Evolutionary conservation across 1,140 invertebrate genomes (phyloP).

Genomic region (Teleopsis dalmanni): DNA sequence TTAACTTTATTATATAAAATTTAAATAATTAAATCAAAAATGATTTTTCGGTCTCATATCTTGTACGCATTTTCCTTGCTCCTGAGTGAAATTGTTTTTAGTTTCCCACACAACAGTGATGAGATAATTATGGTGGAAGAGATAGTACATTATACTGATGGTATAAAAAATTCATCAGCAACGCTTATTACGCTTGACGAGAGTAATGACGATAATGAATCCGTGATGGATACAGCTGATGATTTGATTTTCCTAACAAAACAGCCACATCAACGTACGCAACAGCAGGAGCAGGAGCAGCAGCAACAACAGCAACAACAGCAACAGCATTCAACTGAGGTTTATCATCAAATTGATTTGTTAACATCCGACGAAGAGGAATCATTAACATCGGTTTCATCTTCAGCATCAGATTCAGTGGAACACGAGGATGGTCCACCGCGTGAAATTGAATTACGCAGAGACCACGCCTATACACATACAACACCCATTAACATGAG

Average conservation of each 20-base stretch:
- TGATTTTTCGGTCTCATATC: too few relatives aligned
- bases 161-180: too few relatives aligned
- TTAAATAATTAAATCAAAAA: too few relatives aligned
- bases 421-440: slow-evolving; percentile 10
- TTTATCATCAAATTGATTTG: slow-evolving; percentile 11
- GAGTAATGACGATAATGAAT: slow-evolving; percentile 7
- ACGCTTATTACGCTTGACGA: too few relatives aligned
- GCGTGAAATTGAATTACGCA: background rate
- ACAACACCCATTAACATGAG: slow-evolving; percentile 26
- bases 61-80: too few relatives aligned
- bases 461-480: background rate
- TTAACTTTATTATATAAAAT: too few relatives aligned
- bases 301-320: background rate
- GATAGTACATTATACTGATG: too few relatives aligned
- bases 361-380: slow-evolving; percentile 13
- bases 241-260: slow-evolving; percentile 29
- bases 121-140: too few relatives aligned
- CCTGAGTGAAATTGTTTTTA: too few relatives aligned
- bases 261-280: background rate
- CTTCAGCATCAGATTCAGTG: background rate
- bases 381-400: background rate
- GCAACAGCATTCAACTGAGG: slow-evolving; percentile 1
- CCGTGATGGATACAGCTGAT: slow-evolving; percentile 14
- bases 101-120: too few relatives aligned
- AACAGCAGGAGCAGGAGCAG: background rate